These are phyloP conservation scores for Blastobasis adustella DNA, from an alignment of 2,888 invertebrate species.

Conservation along the genomic window DNA sequence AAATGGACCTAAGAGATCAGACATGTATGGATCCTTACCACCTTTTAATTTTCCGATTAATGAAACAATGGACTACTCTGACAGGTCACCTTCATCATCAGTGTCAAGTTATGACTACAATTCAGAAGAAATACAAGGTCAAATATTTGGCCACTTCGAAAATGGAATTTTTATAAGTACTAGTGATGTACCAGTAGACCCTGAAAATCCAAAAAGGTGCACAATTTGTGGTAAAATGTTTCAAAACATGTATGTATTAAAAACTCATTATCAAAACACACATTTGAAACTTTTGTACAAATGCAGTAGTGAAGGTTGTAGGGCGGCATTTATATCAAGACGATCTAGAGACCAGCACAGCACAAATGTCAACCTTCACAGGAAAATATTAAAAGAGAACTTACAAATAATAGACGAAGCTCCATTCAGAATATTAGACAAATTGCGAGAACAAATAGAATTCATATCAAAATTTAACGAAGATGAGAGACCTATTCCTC, in stretches of 20 bases:
- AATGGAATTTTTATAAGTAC: conserved; percentile 82
- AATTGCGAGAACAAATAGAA: conserved; percentile 83
- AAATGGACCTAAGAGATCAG: conserved; percentile 43
- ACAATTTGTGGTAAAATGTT: conserved; percentile 94
- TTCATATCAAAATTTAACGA: conserved; percentile 86
- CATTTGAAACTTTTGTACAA: conserved; percentile 97
- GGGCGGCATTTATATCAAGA: conserved; percentile 95
- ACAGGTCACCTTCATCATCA: conserved; percentile 76
- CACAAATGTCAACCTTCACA: conserved; percentile 91
- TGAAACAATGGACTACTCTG: conserved; percentile 55
- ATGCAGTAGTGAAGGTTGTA: conserved; percentile 95
- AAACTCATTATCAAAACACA: conserved; percentile 96
- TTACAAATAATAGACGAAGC: conserved; percentile 51
- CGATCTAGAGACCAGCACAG: conserved; percentile 94
- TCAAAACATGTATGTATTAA: conserved; percentile 93
- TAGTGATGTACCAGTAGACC: conserved; percentile 91
- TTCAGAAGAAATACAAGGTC: conserved; percentile 76
- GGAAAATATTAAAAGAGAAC: conserved; percentile 86
- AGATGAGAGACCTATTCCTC: conserved; percentile 76
- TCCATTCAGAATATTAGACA: conserved; percentile 65
- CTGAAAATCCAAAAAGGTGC: conserved; percentile 93
- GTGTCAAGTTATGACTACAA: conserved; percentile 75
- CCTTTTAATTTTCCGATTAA: conserved; percentile 55
- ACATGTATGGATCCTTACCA: conserved; percentile 33
- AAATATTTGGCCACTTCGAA: conserved; percentile 82